These are phyloP conservation scores for Pimpla rufipes DNA, from an alignment of 2,888 invertebrate species.

Conservation along the genomic window DNA sequence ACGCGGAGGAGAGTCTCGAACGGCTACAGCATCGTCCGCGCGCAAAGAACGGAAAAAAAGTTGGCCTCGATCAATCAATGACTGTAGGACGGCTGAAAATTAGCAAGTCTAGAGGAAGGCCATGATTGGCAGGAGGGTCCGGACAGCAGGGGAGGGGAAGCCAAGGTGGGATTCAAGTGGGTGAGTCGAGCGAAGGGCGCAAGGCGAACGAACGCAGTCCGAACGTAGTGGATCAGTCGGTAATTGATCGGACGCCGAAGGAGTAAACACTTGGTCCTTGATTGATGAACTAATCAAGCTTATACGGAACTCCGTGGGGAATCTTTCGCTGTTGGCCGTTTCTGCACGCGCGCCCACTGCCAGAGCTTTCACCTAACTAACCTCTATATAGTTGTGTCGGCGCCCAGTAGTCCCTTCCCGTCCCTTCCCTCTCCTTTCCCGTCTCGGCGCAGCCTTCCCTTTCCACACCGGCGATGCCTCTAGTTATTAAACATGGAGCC, in stretches of 20 bases:
- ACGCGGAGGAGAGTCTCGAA: neutral
- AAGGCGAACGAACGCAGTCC: conserved; percentile 62
- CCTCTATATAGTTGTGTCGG: conserved; percentile 26
- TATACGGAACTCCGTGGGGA: conserved; percentile 71
- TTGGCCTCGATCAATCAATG: conserved; percentile 78
- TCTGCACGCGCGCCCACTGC: conserved; percentile 23
- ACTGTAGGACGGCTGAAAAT: conserved; percentile 77
- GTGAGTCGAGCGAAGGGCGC: conserved; percentile 53
- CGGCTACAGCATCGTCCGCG: too few species aligned
- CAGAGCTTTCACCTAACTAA: conserved; percentile 33
- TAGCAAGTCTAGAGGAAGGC: conserved; percentile 69
- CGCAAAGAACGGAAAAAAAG: conserved; percentile 46
- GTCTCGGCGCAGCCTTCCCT: too few species aligned
- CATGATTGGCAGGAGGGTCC: conserved; percentile 38
- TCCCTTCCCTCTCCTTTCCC: neutral
- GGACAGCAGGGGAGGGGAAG: conserved; percentile 48
- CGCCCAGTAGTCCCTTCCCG: conserved; percentile 4
- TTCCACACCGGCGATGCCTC: conserved; percentile 30
- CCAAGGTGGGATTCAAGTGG: conserved; percentile 21
- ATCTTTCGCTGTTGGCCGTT: conserved; percentile 9
- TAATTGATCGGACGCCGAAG: conserved; percentile 82
- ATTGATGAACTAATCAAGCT: conserved; percentile 84
- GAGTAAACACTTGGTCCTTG: conserved; percentile 82
- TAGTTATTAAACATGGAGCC: conserved; percentile 52
- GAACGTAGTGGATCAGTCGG: conserved; percentile 77